phyloP scores from a whole-genome alignment of 1,140 invertebrate species.

The Acromyrmex heyeri region DNA sequence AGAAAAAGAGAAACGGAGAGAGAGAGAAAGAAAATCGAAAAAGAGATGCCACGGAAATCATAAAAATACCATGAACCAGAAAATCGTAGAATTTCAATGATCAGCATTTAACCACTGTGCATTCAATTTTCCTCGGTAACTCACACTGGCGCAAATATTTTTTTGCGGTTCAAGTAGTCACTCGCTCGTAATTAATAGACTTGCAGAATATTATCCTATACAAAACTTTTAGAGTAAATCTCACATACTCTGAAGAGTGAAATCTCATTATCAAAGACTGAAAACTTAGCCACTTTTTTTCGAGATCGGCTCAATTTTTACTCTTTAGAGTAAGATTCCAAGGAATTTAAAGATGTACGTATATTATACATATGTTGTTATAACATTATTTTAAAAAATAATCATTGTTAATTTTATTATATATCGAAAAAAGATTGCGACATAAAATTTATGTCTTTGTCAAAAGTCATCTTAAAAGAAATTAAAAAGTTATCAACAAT shows the following conservation, averaged over 20 bases:
- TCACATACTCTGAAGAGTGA: too few relatives aligned
- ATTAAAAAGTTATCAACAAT: not conserved
- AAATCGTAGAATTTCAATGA: conserved; percentile 63
- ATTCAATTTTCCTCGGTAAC: conserved; percentile 39
- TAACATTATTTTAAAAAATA: not conserved
- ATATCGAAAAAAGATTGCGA: too few relatives aligned
- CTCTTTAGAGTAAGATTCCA: too few relatives aligned
- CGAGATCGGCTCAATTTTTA: too few relatives aligned
- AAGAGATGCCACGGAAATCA: conserved; percentile 50
- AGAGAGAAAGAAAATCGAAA: not conserved
- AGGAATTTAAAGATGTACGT: too few relatives aligned
- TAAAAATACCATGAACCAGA: conserved; percentile 62
- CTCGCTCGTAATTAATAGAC: conserved; percentile 50
- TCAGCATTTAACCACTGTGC: conserved; percentile 51
- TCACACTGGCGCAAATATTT: conserved; percentile 30
- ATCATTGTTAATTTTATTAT: not conserved
- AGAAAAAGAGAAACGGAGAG: not conserved
- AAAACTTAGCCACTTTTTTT: too few relatives aligned
- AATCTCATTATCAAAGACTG: too few relatives aligned
- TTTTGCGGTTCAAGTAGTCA: conserved; percentile 11
- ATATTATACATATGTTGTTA: not conserved
- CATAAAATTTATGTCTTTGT: not conserved
- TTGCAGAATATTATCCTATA: too few relatives aligned
- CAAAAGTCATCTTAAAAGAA: not conserved
- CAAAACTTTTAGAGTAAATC: too few relatives aligned